Evolutionary conservation across 2,888 invertebrate genomes (phyloP), one percentile per base, ranked within the genome.

Genomic region (Lissonota sp.): DNA sequence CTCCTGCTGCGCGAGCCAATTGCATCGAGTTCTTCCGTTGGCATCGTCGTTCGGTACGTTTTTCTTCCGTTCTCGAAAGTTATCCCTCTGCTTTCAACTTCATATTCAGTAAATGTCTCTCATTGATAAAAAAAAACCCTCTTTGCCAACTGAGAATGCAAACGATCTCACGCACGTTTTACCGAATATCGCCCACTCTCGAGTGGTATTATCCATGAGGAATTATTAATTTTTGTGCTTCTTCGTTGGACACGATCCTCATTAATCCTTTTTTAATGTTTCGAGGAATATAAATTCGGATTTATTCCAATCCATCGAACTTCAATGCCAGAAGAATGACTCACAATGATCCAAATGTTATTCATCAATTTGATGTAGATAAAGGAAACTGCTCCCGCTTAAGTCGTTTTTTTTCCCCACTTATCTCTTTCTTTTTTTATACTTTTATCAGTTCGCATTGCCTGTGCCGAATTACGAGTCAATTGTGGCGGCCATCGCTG

Each of bases 1-100:
- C 85, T 86, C 87, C 62, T 62, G 26, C 26, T 26, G 60, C 88
- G 85, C 89, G 87, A 87, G 88, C 88, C 88, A 89, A 88, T 89
- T 86, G 87, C 90, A 85, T 85, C 86, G 90, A 87, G 88, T 88
- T 89, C 88, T 85, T 86, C 87, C 87, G 84, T 90, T 89, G 89
- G 87, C 88, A 88, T 86, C 89, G 83, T 84, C 87, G 77, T 88
- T 88, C 88, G 91, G 91, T 92, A 91, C 83, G 92, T 91, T 86
- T 85, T 84, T 85, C 83, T 6, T 58, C 60, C 53, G n/a, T 64
- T 2, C 8, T 6, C 26, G 14, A 16, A 44, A 16, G 12, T 39
- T 60, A 62, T 72, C 12, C 49, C 51, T 37, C n/a, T 10, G 58
- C 26, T 26, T 26, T 26, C 26, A 60, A 53, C 42, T 8, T 44